Evolutionary conservation across 92 coral and sea anemone genomes (phyloP), one percentile per base, ranked within the genome.

Genomic region (Porites cylindrica): DNA sequence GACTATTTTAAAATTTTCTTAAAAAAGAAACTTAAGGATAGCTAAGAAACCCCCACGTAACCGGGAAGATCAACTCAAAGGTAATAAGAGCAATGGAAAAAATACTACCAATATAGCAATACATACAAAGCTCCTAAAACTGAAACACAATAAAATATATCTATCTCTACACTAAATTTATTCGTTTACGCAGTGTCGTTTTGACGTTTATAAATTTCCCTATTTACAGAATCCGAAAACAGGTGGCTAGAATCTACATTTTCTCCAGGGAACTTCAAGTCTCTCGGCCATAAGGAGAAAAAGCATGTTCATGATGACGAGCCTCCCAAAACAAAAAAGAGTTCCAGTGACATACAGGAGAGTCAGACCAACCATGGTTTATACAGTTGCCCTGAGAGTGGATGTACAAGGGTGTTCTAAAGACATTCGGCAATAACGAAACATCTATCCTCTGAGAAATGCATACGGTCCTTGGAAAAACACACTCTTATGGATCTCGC

Each of bases 401-500:
- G 72, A 11, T 67, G 72, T 7, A 67, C 72, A 67, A 67, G 76
- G 76, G 38, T 32, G 32, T 73, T 73, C 52, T 58, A 32, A 73
- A 73, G 78, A 73, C 78, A 29, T 73, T 73, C 76, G n/a, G 76
- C 76, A 23, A 20, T 71, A 71, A 29, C 70, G 62, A 82, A 71
- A 71, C 86, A 82, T 71, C 81, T 82, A 19, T 82, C 86, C 19
- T 52, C 72, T 54, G 86, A 82, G 43, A 82, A 70, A 61, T 70
- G 79, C 65, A 16, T 66, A 11, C 1, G 8, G 59, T 82, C 81
- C 54, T 51, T 67, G 80, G 86, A 82, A 71, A 69, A 63, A 64
- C 66, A 82, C 60, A 32, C 76, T 23, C 16, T 12, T 71, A 12
- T 71, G 23, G 76, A 26, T 71, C 76, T 71, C n/a, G 76, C 76